Percentiles rank a stretch among this genome's conserved stretches.
Evolutionary conservation across 2,113 vertebrate species (phyloP).

Genomic region (Perca schrenkii): DNA sequence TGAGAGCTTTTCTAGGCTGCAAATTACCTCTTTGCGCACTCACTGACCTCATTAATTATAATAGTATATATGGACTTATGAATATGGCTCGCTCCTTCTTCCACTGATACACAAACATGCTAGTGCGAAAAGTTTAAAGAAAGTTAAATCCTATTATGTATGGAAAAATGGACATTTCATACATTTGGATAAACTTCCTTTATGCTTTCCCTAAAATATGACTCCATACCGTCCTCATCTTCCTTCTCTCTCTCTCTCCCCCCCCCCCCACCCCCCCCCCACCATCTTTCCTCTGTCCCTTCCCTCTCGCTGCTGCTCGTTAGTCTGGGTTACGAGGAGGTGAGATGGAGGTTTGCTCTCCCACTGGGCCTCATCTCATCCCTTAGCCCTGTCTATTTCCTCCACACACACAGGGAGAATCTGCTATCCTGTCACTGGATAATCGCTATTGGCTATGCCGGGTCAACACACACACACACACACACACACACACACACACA

Average conservation of each 20-base stretch:
- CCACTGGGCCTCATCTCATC: constrained; percentile 64
- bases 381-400: constrained; percentile 14
- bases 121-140: background rate
- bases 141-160: background rate
- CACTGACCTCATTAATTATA: background rate
- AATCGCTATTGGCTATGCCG: constrained; percentile 60
- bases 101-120: background rate
- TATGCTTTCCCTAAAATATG: background rate
- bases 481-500: constrained; percentile 38
- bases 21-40: background rate
- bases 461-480: constrained; percentile 35
- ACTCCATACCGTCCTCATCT: background rate
- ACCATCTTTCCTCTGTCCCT: background rate
- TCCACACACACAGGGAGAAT: constrained; percentile 28
- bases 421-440: constrained; percentile 56
- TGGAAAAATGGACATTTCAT: background rate
- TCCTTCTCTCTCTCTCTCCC: background rate
- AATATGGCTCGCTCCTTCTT: background rate
- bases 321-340: constrained; percentile 64
- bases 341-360: constrained; percentile 66
- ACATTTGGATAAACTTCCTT: background rate
- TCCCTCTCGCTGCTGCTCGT: constrained; percentile 24
- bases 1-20: background rate
- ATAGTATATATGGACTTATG: too few relatives aligned
- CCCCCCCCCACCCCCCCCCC: background rate